phyloP scores from a whole-genome alignment of 2,113 vertebrate genomes.

The Galeopterus variegatus region DNA sequence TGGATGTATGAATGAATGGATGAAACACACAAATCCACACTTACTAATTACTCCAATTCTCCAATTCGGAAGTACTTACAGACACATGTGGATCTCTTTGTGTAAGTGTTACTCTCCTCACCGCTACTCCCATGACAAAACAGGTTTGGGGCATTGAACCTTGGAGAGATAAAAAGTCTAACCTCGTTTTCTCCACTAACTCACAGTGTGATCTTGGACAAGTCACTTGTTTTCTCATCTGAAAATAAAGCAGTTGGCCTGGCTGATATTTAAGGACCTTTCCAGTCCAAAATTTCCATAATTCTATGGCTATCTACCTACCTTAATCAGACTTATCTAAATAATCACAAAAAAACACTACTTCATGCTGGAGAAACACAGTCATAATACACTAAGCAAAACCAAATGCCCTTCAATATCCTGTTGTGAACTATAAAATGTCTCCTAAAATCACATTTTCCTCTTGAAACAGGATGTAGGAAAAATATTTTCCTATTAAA shows the following conservation, averaged over 20 bases:
- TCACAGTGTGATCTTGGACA: slow-evolving; percentile 58
- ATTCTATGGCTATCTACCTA: slow-evolving; percentile 58
- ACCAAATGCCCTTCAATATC: slow-evolving; percentile 87
- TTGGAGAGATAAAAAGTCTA: neutral
- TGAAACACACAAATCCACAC: neutral
- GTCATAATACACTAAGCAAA: slow-evolving; percentile 84
- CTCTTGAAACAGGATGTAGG: slow-evolving; percentile 85
- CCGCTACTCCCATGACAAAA: too few species aligned
- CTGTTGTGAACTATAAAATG: slow-evolving; percentile 86
- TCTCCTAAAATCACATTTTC: slow-evolving; percentile 85
- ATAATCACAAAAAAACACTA: slow-evolving; percentile 69
- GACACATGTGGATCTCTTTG: neutral
- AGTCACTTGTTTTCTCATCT: slow-evolving; percentile 58
- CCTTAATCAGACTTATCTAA: slow-evolving; percentile 75
- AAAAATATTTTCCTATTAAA: slow-evolving; percentile 85
- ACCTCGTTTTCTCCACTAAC: neutral
- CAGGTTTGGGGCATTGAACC: neutral
- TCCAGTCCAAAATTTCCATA: slow-evolving; percentile 57
- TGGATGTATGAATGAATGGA: neutral
- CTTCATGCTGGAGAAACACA: slow-evolving; percentile 78
- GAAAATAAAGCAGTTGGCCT: neutral
- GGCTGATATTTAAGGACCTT: slow-evolving; percentile 15
- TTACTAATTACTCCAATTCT: neutral
- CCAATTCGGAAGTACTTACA: neutral
- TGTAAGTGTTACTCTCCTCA: too few species aligned